Evolutionary conservation across 2,797 vertebrate genomes (phyloP), one percentile per base, ranked within the genome.

Genomic region (Centropyge bicolor): DNA sequence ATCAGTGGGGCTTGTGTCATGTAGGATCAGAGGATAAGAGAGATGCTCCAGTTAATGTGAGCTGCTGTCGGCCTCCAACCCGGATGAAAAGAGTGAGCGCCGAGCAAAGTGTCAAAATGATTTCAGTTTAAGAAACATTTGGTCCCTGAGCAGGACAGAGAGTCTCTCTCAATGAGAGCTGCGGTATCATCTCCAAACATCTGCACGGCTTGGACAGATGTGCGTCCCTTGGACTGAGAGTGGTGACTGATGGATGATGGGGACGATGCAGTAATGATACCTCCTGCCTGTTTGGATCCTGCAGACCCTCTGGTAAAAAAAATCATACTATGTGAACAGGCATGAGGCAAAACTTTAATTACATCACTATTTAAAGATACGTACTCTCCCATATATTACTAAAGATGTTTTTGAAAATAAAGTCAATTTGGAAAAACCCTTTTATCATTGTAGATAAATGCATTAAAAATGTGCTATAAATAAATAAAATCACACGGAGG

Each of bases 11-110:
- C 80, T 90, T 45, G 85, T 85, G 88, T 91, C 89, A 88, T 62
- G 87, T 70, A 86, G 84, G 78, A 87, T 86, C 86, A 85, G 76
- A 79, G 84, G 80, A 86, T 86, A 76, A 90, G 68, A 74, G 84
- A 84, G 81, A 89, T 82, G 84, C 80, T 91, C 78, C 74, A 76
- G 84, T 89, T 90, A 84, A 92, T 84, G 85, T 70, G 86, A 83
- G 83, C 78, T 62, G 74, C 87, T 81, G 81, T 72, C 71, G 54
- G 48, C 82, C 83, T 82, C 41, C 40, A 51, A 90, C 54, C 85
- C 54, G 49, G 62, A 54, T 56, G 74, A 74, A 27, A 68, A 65
- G 63, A 59, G 66, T 1, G 80, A 80, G 80, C 8, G 55, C 56
- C 1, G 77, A 70, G 73, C 48, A 64, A 76, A 71, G 74, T 36